Evolutionary conservation across 2,113 vertebrate species (phyloP), one percentile per base, ranked within the genome.

Genomic region (Motacilla alba): DNA sequence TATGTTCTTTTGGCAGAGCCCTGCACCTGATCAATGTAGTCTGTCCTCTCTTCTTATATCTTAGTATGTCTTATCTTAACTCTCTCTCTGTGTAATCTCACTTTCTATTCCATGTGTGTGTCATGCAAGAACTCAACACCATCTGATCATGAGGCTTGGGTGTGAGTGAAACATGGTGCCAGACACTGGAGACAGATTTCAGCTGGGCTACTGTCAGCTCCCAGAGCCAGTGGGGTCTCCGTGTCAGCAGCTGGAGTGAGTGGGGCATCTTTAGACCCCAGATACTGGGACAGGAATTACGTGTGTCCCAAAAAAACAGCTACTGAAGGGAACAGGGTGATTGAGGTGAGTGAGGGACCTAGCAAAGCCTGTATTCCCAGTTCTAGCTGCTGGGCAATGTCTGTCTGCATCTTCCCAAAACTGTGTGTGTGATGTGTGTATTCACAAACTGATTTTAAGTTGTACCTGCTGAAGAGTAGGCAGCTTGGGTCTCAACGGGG

Each of bases 331-430:
- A 50, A 12, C 19, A 35, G 4, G 2, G 9, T 33, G n/a, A 52
- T 5, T 28, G 13, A 79, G 6, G 31, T 3, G 3, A 49, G 7
- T 24, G 11, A 55, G 22, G 3, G 2, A 21, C 14, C 49, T 8
- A 19, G 44, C 37, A 79, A 17, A 83, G 23, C 1, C 33, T 0
- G 0, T 43, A 12, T 16, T 31, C 22, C 30, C 50, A 7, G 5
- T 47, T 46, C 16, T 6, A 3, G 12, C 9, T 46, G 7, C 41
- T 52, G 33, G 21, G 15, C 12, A 7, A 8, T 0, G 0, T 37
- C 21, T 24, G 6, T 19, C 17, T 82, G 31, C 15, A 19, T 59
- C 13, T 64, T 63, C 59, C 28, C 28, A 13, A 53, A 64, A 50
- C 15, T 18, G 9, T 47, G 33, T 39, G 24, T 2, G 19, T 4